Evolutionary conservation across 2,888 invertebrate genomes (phyloP), one percentile per base, ranked within the genome.

Genomic region (Nesidiocoris tenuis): DNA sequence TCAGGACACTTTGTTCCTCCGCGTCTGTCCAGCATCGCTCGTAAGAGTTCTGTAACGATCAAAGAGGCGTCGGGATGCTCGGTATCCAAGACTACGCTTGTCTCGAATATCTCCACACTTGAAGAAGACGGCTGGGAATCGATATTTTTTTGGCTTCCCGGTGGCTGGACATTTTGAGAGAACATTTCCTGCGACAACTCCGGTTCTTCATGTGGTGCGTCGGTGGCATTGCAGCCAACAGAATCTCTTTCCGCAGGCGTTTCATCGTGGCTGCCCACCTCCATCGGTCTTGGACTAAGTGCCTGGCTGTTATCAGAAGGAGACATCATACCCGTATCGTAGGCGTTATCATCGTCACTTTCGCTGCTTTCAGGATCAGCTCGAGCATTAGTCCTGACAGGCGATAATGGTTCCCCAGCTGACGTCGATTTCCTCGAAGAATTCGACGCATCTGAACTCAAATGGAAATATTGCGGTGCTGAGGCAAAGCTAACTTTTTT

Each of bases 341-440:
- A 64, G 18, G 25, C 64, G 17, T 64, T 64, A 24, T 64, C 64
- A 24, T n/a, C 12, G 64, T 64, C 64, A 1, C 17, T 23, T 64
- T 23, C 23, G n/a, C n/a, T n/a, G n/a, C n/a, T n/a, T n/a, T n/a
- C n/a, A n/a, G n/a, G n/a, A n/a, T n/a, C n/a, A n/a, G n/a, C n/a
- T n/a, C n/a, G n/a, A n/a, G n/a, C n/a, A n/a, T n/a, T n/a, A n/a
- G n/a, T n/a, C n/a, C n/a, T n/a, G n/a, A n/a, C n/a, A n/a, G n/a
- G n/a, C n/a, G n/a, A n/a, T n/a, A n/a, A n/a, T n/a, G n/a, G n/a
- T n/a, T n/a, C n/a, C n/a, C n/a, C n/a, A n/a, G n/a, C n/a, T n/a
- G n/a, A n/a, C n/a, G n/a, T n/a, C n/a, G n/a, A n/a, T n/a, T n/a
- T n/a, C n/a, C n/a, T n/a, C n/a, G n/a, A n/a, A n/a, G n/a, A n/a